These are phyloP conservation scores for Clarias platycephalus DNA, from an alignment of 2,797 vertebrate species.

Conservation along the genomic window DNA sequence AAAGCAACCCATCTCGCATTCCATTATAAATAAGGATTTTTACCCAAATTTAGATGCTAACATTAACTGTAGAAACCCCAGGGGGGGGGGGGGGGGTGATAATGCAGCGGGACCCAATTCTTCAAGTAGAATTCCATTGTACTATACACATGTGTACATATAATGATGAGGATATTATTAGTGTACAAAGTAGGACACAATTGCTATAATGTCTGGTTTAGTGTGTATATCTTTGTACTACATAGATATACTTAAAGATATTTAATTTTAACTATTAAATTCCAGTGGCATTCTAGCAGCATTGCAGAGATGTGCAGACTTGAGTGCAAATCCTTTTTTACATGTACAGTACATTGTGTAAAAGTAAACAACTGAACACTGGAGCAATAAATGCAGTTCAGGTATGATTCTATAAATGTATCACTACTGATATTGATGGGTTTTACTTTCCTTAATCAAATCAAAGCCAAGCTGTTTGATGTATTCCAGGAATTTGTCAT, in stretches of 20 bases:
- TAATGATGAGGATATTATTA: not conserved
- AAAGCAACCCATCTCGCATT: not conserved
- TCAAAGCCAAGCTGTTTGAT: not conserved
- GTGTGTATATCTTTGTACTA: not conserved
- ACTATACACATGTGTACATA: not conserved
- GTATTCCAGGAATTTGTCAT: not conserved
- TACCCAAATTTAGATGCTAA: not conserved
- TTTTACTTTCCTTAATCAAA: conserved; percentile 4
- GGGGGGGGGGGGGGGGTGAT: not conserved
- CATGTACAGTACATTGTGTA: not conserved
- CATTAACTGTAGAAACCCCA: not conserved
- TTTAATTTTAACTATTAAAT: not conserved
- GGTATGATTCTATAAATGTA: not conserved
- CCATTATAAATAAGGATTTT: conserved; percentile 3
- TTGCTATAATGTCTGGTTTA: not conserved
- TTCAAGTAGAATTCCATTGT: not conserved
- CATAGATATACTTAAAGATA: not conserved
- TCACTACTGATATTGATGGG: not conserved
- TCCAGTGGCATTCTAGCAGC: not conserved
- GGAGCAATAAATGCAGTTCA: not conserved
- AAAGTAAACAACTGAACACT: not conserved
- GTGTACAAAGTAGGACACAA: not conserved
- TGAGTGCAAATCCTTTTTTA: not conserved
- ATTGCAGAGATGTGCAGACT: not conserved
- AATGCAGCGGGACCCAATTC: not conserved